Percentiles rank a stretch among this genome's conserved stretches.
Evolutionary conservation across 1,140 invertebrate species (phyloP).

Genomic region (Hyles euphorbiae): DNA sequence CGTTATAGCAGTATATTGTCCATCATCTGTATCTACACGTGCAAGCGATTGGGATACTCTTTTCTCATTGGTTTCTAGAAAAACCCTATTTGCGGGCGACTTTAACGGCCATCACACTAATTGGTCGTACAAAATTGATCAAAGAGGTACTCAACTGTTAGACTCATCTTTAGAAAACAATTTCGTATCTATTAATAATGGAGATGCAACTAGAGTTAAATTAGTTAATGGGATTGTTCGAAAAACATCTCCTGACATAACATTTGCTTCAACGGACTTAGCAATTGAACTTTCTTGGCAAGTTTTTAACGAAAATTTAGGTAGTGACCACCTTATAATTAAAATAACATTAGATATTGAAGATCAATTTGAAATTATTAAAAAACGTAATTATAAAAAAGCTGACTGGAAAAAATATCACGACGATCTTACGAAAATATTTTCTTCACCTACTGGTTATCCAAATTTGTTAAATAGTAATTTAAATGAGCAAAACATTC

Average conservation of each 20-base stretch:
- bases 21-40: too few relatives aligned
- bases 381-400: conserved; percentile 12
- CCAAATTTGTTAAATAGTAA: background rate
- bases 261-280: conserved; percentile 6
- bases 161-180: conserved; percentile 3
- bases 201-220: conserved; percentile 1
- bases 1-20: too few relatives aligned
- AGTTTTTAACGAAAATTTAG: conserved; percentile 5
- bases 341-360: background rate
- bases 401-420: conserved; percentile 17
- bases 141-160: conserved; percentile 2
- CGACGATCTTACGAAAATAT: conserved; percentile 1
- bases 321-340: conserved; percentile 10
- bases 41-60: conserved; percentile 1
- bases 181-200: conserved; percentile 7
- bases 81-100: conserved; percentile 7
- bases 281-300: conserved; percentile 3
- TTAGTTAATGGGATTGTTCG: background rate
- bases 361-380: background rate
- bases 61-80: background rate
- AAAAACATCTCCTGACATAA: conserved; percentile 5
- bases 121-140: conserved; percentile 10
- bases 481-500: conserved; percentile 3
- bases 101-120: conserved; percentile 12
- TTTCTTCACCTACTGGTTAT: background rate